Conservation (phyloP, 2,797 vertebrate species). For the Lacerta agilis region DNA sequence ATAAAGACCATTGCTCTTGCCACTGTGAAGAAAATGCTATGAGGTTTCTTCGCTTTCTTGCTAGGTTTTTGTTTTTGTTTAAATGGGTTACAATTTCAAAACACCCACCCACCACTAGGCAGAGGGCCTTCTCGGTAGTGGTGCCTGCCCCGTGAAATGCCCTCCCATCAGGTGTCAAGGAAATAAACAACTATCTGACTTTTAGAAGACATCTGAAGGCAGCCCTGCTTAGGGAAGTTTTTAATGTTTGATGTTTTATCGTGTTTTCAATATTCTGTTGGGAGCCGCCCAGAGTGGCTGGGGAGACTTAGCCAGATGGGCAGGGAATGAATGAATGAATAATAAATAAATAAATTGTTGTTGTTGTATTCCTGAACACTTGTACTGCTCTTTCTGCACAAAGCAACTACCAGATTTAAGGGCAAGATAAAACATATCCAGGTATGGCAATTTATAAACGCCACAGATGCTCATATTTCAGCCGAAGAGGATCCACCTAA, state of each 20-base stretch:
- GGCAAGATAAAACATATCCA: background rate
- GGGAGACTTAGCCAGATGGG: too few species aligned
- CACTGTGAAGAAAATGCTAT: background rate
- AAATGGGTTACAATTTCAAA: constrained; percentile 16
- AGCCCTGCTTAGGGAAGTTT: too few species aligned
- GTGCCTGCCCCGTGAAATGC: too few species aligned
- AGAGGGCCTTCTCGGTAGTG: too few species aligned
- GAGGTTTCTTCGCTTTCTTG: background rate
- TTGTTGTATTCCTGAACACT: background rate
- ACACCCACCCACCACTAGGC: background rate
- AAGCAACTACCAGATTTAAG: background rate
- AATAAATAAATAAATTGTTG: too few species aligned
- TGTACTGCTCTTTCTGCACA: background rate
- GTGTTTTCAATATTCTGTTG: too few species aligned
- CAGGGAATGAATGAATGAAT: too few species aligned
- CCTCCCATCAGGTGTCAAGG: too few species aligned
- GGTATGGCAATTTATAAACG: background rate
- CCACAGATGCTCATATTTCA: background rate
- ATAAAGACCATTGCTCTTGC: background rate
- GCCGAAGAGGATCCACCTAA: background rate
- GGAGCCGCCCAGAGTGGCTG: too few species aligned
- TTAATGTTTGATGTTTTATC: too few species aligned
- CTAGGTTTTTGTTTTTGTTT: background rate
- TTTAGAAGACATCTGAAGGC: too few species aligned
- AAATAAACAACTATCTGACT: too few species aligned